A percentile compares a stretch with the other conserved stretches of the same genome.
These are phyloP conservation scores for Parnassius glacialis DNA, from an alignment of 2,888 invertebrate genomes.

Conservation along the genomic window DNA sequence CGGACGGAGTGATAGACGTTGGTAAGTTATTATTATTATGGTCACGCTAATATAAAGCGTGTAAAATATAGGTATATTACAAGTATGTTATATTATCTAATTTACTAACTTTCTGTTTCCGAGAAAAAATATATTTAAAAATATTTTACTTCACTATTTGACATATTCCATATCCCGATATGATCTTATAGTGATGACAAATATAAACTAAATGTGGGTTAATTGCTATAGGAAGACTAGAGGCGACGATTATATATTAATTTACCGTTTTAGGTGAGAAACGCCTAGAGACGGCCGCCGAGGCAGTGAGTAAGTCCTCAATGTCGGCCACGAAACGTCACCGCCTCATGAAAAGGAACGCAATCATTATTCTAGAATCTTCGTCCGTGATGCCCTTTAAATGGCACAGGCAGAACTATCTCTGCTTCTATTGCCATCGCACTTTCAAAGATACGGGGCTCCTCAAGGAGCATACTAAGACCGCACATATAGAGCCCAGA, in stretches of 20 bases:
- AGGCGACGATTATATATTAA: conserved; percentile 29
- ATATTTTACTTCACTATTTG: too few relatives aligned
- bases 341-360: conserved; percentile 64
- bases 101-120: too few relatives aligned
- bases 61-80: too few relatives aligned
- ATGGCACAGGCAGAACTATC: conserved; percentile 68
- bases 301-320: conserved; percentile 50
- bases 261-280: conserved; percentile 67
- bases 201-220: too few relatives aligned
- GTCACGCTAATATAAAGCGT: too few relatives aligned
- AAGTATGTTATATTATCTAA: too few relatives aligned
- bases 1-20: too few relatives aligned
- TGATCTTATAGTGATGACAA: too few relatives aligned
- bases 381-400: conserved; percentile 66
- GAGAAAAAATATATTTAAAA: too few relatives aligned
- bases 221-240: neutral
- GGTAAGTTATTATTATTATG: too few relatives aligned
- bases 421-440: conserved; percentile 70
- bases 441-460: conserved; percentile 48
- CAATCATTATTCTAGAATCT: conserved; percentile 56
- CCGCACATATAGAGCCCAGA: conserved; percentile 51
- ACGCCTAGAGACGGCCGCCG: conserved; percentile 34
- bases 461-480: conserved; percentile 63
- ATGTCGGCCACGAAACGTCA: conserved; percentile 64
- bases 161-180: too few relatives aligned